Conservation (phyloP, 2,113 vertebrate species). For the Daboia siamensis region DNA sequence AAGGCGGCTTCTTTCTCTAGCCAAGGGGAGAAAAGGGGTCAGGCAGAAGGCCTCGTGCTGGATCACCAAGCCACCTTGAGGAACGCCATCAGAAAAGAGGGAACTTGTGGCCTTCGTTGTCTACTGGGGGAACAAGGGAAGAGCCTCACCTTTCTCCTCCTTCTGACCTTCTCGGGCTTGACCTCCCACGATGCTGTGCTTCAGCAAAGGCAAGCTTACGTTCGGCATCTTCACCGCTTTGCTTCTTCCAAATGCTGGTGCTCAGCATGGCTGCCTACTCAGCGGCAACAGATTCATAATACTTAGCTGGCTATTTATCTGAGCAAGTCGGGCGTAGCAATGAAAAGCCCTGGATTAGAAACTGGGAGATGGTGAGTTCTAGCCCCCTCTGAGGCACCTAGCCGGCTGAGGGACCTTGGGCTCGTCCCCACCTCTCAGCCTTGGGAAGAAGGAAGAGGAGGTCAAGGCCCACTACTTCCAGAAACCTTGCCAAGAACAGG, state of each 20-base stretch:
- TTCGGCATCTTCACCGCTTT: background rate
- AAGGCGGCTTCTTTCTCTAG: background rate
- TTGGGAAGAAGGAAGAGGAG: background rate
- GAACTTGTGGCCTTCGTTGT: background rate
- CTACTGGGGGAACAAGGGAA: background rate
- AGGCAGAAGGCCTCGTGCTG: background rate
- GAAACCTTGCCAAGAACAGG: background rate
- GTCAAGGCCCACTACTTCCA: background rate
- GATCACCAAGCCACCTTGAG: background rate
- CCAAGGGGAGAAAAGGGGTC: background rate
- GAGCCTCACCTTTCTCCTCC: background rate
- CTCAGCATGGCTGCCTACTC: background rate
- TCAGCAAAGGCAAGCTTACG: background rate
- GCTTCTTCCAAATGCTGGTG: background rate
- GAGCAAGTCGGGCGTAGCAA: background rate
- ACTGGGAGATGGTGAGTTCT: background rate
- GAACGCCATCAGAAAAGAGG: no score
- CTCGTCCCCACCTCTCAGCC: background rate
- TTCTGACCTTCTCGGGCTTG: background rate
- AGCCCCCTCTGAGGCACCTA: background rate
- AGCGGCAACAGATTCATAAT: background rate
- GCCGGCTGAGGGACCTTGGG: background rate
- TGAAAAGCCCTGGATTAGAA: background rate
- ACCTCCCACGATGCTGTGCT: background rate
- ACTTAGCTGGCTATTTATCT: background rate